Conservation (phyloP, 2,113 vertebrate genomes). For the Patagioenas fasciata region DNA sequence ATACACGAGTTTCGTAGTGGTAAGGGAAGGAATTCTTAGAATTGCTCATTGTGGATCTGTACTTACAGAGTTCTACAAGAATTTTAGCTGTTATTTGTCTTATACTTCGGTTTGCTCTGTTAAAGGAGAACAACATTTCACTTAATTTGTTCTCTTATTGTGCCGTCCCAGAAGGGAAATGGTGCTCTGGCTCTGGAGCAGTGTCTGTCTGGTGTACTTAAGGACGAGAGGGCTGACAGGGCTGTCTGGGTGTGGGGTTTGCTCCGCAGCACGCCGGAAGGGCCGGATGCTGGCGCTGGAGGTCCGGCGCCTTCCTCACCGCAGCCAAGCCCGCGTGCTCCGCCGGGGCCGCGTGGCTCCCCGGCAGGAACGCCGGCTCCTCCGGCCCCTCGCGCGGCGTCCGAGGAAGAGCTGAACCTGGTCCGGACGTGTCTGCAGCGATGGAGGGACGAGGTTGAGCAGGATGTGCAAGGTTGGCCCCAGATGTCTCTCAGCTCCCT, state of each 20-base stretch:
- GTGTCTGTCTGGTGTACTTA: neutral
- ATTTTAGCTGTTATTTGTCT: neutral
- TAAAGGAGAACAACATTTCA: neutral
- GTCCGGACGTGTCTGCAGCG: constrained; percentile 88
- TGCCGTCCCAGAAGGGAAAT: neutral
- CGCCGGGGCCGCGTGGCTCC: constrained; percentile 67
- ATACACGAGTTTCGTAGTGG: neutral
- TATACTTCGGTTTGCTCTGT: neutral
- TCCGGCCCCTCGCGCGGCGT: constrained; percentile 81
- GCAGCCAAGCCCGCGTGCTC: constrained; percentile 59
- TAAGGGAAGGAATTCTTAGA: neutral
- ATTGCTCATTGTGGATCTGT: neutral
- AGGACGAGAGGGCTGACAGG: neutral
- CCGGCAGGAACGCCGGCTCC: constrained; percentile 57
- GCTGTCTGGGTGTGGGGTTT: neutral
- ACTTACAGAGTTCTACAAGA: neutral
- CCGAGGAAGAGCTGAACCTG: constrained; percentile 84
- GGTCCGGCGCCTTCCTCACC: neutral
- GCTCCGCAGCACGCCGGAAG: constrained; percentile 4
- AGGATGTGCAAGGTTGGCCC: constrained; percentile 85
- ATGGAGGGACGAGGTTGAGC: constrained; percentile 90
- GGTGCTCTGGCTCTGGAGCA: neutral
- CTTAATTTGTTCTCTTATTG: neutral
- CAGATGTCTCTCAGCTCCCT: neutral
- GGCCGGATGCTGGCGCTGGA: constrained; percentile 44